phyloP scores from a whole-genome alignment of 2,888 invertebrate species.

The Byasa hedistus region DNA sequence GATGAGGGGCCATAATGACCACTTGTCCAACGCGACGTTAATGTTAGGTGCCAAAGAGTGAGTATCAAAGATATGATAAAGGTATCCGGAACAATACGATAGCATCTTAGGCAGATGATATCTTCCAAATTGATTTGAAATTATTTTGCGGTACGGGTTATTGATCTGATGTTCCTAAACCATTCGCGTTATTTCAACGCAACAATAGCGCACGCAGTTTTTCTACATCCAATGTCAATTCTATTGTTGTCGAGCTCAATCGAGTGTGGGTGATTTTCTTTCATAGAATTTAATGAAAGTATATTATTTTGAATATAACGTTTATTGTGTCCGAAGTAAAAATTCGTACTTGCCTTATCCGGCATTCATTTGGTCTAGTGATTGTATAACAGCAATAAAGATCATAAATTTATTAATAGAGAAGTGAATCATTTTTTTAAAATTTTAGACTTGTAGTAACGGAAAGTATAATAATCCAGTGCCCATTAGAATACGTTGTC shows the following conservation, averaged over 20 bases:
- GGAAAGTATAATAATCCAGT: constrained; percentile 76
- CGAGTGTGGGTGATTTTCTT: constrained; percentile 68
- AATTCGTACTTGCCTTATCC: constrained; percentile 59
- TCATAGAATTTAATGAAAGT: constrained; percentile 50
- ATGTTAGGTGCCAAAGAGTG: constrained; percentile 78
- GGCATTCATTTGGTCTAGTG: constrained; percentile 66
- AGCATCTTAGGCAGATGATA: constrained; percentile 66
- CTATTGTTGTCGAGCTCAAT: constrained; percentile 77
- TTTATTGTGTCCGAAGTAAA: constrained; percentile 62
- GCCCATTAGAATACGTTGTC: constrained; percentile 78
- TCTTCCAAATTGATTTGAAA: constrained; percentile 73
- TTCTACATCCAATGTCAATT: constrained; percentile 69
- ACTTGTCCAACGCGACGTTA: constrained; percentile 55
- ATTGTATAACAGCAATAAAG: constrained; percentile 74
- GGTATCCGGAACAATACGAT: constrained; percentile 64
- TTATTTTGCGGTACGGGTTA: constrained; percentile 74
- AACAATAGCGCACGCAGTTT: constrained; percentile 53
- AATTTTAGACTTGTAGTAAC: constrained; percentile 62
- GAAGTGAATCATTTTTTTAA: constrained; percentile 66
- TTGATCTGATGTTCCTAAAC: constrained; percentile 78
- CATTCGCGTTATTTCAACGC: constrained; percentile 63
- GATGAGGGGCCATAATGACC: constrained; percentile 44
- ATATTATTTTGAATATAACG: constrained; percentile 64
- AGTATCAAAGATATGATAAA: constrained; percentile 71
- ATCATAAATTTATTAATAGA: constrained; percentile 53